Evolutionary conservation across 2,797 vertebrate species (phyloP).

Genomic region (Hozukius guyotensis): DNA sequence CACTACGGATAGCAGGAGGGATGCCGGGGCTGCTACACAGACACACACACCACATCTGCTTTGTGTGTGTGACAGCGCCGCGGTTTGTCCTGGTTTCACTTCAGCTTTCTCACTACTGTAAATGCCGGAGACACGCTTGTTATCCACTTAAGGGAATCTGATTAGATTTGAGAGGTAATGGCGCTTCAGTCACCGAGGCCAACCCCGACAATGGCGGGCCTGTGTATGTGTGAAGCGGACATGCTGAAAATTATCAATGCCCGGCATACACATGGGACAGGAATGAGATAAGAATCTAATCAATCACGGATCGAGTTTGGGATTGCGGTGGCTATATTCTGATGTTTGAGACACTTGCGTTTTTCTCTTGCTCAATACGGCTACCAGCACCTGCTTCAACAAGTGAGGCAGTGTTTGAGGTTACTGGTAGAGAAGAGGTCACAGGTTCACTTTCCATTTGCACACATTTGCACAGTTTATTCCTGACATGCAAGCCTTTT

Average conservation of each 20-base stretch:
- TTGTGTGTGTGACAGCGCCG: slow-evolving; percentile 69
- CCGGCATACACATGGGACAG: slow-evolving; percentile 43
- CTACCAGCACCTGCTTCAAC: slow-evolving; percentile 64
- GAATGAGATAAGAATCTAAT: slow-evolving; percentile 62
- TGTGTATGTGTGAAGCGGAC: slow-evolving; percentile 74
- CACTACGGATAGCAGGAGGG: slow-evolving; percentile 51
- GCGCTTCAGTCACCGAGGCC: slow-evolving; percentile 73
- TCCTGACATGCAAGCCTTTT: slow-evolving; percentile 20
- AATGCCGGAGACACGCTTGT: slow-evolving; percentile 83
- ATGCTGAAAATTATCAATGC: slow-evolving; percentile 69
- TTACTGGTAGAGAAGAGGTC: slow-evolving; percentile 48
- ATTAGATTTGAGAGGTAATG: slow-evolving; percentile 82
- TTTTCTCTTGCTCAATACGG: slow-evolving; percentile 14
- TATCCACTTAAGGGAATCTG: slow-evolving; percentile 80
- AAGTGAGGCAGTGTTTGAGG: slow-evolving; percentile 40
- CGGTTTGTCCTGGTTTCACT: slow-evolving; percentile 76
- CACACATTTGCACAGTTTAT: slow-evolving; percentile 41
- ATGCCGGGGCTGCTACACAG: slow-evolving; percentile 57
- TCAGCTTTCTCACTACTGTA: slow-evolving; percentile 80
- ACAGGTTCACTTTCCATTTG: slow-evolving; percentile 61
- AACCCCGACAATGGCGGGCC: slow-evolving; percentile 63
- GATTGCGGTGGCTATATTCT: slow-evolving; percentile 30
- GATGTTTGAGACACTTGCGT: slow-evolving; percentile 43
- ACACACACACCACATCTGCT: slow-evolving; percentile 62
- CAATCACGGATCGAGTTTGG: slow-evolving; percentile 51